These are phyloP conservation scores for Netelia virgata DNA, from an alignment of 2,888 invertebrate genomes.

Conservation along the genomic window DNA sequence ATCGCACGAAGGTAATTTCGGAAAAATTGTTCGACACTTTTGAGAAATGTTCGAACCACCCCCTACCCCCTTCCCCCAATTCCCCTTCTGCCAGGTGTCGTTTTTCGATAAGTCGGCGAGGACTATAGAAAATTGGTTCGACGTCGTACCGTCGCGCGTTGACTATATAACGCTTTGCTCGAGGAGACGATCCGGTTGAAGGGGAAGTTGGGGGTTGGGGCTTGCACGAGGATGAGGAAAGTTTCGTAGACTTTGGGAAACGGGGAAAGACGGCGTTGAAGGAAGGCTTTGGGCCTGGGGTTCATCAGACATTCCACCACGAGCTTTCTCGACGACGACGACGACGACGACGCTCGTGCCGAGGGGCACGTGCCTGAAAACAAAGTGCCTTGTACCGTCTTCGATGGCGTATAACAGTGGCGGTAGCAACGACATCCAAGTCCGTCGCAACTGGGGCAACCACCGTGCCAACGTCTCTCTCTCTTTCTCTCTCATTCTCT, in stretches of 20 bases:
- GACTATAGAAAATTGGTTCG: background rate
- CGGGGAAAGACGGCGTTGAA: constrained; percentile 30
- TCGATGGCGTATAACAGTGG: constrained; percentile 40
- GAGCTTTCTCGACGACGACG: constrained; percentile 27
- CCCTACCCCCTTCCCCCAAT: background rate
- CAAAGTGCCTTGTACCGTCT: constrained; percentile 54
- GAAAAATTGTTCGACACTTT: background rate
- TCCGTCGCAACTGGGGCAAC: constrained; percentile 60
- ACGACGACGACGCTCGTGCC: constrained; percentile 31
- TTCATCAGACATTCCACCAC: constrained; percentile 65
- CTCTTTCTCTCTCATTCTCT: too few species aligned
- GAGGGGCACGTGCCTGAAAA: constrained; percentile 56
- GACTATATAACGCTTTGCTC: background rate
- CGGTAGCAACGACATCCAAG: constrained; percentile 58
- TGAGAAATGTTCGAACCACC: background rate
- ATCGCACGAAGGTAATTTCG: background rate
- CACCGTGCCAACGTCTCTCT: constrained; percentile 31
- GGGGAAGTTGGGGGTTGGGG: too few species aligned
- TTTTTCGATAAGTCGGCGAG: background rate
- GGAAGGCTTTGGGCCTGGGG: background rate
- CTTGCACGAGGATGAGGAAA: too few species aligned
- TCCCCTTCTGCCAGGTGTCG: background rate
- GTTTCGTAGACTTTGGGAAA: constrained; percentile 50
- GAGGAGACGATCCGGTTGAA: constrained; percentile 8
- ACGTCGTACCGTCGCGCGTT: background rate